A percentile compares a stretch with the other conserved stretches of the same genome.
These are phyloP conservation scores for Telenomus remus DNA, from an alignment of 1,140 invertebrate species.

Conservation along the genomic window DNA sequence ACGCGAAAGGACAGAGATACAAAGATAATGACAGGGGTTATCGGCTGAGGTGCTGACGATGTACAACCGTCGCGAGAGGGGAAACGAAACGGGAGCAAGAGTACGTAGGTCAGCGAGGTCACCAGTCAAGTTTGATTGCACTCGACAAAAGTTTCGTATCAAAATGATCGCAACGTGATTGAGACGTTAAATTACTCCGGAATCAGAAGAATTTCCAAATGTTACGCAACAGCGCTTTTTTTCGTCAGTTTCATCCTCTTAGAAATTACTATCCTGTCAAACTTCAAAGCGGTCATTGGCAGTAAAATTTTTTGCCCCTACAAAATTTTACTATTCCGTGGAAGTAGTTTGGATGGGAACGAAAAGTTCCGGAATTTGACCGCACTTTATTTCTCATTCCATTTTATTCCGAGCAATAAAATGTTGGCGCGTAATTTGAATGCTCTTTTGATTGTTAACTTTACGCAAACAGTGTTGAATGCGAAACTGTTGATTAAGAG, in stretches of 20 bases:
- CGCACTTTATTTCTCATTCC: too few species aligned
- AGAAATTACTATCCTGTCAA: conserved; percentile 8
- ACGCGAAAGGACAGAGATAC: neutral
- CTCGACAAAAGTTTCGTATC: conserved; percentile 21
- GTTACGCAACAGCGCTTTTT: conserved; percentile 7
- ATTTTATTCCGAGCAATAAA: too few species aligned
- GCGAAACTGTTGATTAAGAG: conserved; percentile 28
- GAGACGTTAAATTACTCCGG: neutral
- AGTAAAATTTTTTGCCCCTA: too few species aligned
- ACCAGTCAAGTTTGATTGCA: conserved; percentile 17
- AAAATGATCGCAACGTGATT: neutral
- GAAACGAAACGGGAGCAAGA: conserved; percentile 37
- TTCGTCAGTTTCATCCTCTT: neutral
- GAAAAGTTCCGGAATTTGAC: too few species aligned
- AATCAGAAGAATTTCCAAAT: too few species aligned
- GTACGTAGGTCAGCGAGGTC: conserved; percentile 44
- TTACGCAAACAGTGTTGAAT: conserved; percentile 15
- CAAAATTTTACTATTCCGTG: too few species aligned
- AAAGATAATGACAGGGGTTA: conserved; percentile 37
- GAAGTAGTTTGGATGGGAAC: too few species aligned
- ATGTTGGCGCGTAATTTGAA: neutral
- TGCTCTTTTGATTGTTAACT: conserved; percentile 2
- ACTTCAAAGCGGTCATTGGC: conserved; percentile 60
- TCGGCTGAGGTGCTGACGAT: conserved; percentile 37
- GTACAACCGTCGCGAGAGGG: conserved; percentile 12